These are phyloP conservation scores for Apodemia mormo DNA, from an alignment of 2,888 invertebrate species.

Conservation along the genomic window DNA sequence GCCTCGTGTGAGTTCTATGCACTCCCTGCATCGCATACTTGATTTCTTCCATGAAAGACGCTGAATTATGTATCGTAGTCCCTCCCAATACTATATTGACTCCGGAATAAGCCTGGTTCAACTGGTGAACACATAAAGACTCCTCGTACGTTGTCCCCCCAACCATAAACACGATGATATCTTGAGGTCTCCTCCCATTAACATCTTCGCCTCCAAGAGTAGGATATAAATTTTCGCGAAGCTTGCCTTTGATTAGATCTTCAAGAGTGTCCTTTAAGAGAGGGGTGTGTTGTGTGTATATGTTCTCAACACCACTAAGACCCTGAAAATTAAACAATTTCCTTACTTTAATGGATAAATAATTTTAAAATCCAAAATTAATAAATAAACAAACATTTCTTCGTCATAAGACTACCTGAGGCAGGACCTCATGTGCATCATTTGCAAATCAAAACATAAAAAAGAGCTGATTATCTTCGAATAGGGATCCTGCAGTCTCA, in stretches of 20 bases:
- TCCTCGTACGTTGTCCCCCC: conserved; percentile 99
- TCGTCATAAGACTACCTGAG: no score
- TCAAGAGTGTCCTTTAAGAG: conserved; percentile 93
- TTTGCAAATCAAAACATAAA: no score
- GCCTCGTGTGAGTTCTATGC: conserved; percentile 83
- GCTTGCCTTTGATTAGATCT: conserved; percentile 92
- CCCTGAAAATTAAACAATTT: conserved; percentile 70
- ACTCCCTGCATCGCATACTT: conserved; percentile 85
- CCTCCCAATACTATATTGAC: conserved; percentile 93
- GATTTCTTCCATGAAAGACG: conserved; percentile 90
- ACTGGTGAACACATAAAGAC: conserved; percentile 90
- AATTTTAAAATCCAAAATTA: no score
- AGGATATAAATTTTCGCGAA: conserved; percentile 93
- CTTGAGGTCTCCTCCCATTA: conserved; percentile 87
- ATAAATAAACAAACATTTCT: no score
- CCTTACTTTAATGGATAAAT: no score
- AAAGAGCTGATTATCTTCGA: no score
- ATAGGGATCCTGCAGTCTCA: no score
- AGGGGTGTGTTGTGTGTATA: conserved; percentile 99
- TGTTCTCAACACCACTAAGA: conserved; percentile 98
- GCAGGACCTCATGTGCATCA: no score
- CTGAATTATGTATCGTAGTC: conserved; percentile 94
- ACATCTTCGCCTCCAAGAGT: conserved; percentile 86
- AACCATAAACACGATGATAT: conserved; percentile 97
- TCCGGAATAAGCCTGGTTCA: conserved; percentile 86